phyloP scores from a whole-genome alignment of 1,140 invertebrate genomes.

The Catajapyx aquilonaris region DNA sequence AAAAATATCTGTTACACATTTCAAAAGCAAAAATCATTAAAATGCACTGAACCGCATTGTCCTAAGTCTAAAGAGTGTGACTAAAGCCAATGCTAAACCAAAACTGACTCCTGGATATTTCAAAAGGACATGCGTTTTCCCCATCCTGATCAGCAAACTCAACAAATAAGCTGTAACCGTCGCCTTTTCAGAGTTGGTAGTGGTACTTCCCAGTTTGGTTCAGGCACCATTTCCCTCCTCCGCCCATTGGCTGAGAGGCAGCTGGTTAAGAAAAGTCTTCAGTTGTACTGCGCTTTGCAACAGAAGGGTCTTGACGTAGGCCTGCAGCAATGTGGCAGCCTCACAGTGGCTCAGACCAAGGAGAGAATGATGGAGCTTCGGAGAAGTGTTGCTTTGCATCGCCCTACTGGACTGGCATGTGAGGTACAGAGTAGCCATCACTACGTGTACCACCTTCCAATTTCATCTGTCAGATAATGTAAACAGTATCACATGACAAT shows the following conservation, averaged over 20 bases:
- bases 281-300: conserved; percentile 36
- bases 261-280: conserved; percentile 34
- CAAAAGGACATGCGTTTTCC: too few relatives aligned
- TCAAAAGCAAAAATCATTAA: too few relatives aligned
- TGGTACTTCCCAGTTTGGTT: conserved; percentile 42
- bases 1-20: too few relatives aligned
- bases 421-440: conserved; percentile 23
- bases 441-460: too few relatives aligned
- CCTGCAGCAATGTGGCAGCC: conserved; percentile 37
- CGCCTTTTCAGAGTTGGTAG: conserved; percentile 29
- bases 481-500: too few relatives aligned
- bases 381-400: conserved; percentile 33
- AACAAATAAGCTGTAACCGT: too few relatives aligned
- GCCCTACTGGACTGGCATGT: conserved; percentile 30
- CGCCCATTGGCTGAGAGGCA: conserved; percentile 32
- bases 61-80: too few relatives aligned
- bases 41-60: too few relatives aligned
- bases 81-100: too few relatives aligned
- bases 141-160: too few relatives aligned
- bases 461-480: too few relatives aligned
- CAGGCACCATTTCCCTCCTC: conserved; percentile 37
- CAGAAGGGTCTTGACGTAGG: conserved; percentile 36
- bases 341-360: conserved; percentile 46
- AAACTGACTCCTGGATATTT: too few relatives aligned
- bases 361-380: conserved; percentile 42